A percentile compares a stretch with the other conserved stretches of the same genome.
Conservation (phyloP, 2,113 vertebrate species). For the Amphiprion percula region DNA sequence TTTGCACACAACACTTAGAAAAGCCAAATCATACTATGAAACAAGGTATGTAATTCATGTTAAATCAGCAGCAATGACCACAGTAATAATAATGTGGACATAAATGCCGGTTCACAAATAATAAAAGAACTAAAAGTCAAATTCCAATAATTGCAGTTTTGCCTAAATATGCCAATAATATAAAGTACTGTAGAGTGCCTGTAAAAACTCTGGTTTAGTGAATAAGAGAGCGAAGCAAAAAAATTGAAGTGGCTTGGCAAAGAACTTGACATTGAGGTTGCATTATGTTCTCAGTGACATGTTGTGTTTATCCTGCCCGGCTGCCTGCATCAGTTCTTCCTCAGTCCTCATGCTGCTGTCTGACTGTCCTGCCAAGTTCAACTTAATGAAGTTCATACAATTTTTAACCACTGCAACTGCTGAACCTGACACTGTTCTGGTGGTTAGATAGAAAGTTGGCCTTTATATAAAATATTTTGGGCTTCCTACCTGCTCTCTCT, state of each 20-base stretch:
- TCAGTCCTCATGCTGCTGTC: constrained; percentile 25
- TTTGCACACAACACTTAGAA: too few relatives aligned
- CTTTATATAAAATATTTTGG: constrained; percentile 5
- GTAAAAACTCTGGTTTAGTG: constrained; percentile 15
- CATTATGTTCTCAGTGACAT: constrained; percentile 32
- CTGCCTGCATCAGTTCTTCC: constrained; percentile 24
- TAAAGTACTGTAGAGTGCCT: background rate
- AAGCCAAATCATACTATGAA: too few relatives aligned
- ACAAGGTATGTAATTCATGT: too few relatives aligned
- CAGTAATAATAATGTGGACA: background rate
- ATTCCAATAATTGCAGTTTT: constrained; percentile 8
- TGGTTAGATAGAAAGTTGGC: constrained; percentile 7
- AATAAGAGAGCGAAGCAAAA: constrained; percentile 1
- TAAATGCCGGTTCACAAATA: background rate
- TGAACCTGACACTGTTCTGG: constrained; percentile 21
- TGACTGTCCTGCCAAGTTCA: constrained; percentile 18
- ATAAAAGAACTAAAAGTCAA: background rate
- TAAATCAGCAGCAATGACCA: too few relatives aligned
- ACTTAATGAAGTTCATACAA: constrained; percentile 12
- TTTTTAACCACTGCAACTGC: background rate
- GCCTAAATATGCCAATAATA: constrained; percentile 5
- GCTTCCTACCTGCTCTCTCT: constrained; percentile 17
- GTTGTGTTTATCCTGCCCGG: constrained; percentile 20
- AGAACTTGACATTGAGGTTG: background rate
- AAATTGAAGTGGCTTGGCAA: background rate